Evolutionary conservation across 2,113 vertebrate genomes (phyloP).

Genomic region (Leptocoma aspasia): DNA sequence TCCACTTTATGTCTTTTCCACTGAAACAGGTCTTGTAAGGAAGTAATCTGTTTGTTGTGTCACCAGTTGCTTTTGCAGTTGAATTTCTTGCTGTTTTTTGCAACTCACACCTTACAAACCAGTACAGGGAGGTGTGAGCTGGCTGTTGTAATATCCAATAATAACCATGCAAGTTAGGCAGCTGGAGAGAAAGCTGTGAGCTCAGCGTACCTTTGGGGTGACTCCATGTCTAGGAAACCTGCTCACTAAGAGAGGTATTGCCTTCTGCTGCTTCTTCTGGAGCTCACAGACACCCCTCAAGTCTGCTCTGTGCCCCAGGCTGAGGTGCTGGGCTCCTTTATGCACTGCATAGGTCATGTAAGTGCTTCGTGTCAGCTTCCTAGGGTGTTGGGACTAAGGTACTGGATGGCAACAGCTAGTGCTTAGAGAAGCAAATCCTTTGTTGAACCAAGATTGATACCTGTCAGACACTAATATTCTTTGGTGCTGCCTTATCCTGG

Average conservation of each 20-base stretch:
- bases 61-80: background rate
- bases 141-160: background rate
- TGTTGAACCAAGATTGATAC: background rate
- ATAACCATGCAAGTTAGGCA: background rate
- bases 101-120: background rate
- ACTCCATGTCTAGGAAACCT: accelerated
- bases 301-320: background rate
- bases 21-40: background rate
- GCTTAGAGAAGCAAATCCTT: background rate
- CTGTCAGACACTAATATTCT: background rate
- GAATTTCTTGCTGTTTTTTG: background rate
- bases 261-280: background rate
- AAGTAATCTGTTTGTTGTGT: background rate
- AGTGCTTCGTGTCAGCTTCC: background rate
- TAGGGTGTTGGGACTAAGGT: background rate
- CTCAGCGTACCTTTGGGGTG: background rate
- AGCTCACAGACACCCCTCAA: background rate
- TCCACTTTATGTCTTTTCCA: background rate
- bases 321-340: background rate
- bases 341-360: background rate
- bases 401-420: background rate
- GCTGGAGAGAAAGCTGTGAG: background rate
- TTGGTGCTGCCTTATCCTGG: background rate
- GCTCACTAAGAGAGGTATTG: background rate
- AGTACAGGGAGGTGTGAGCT: background rate